phyloP scores from a whole-genome alignment of 53 echinoderm and acorn worm species.

The Paelopatides confundens region DNA sequence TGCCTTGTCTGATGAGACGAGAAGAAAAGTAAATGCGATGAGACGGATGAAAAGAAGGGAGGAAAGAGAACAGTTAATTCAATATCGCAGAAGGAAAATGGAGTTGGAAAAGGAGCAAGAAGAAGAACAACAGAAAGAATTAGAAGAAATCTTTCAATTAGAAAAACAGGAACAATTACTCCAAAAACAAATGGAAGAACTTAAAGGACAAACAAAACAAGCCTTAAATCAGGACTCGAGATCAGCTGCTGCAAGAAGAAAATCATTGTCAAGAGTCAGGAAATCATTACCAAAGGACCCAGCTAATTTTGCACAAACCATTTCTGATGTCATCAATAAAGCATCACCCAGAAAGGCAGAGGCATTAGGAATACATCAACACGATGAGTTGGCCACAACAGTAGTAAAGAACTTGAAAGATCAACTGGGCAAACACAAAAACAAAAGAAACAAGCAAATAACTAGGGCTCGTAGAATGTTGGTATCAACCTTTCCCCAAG shows the following conservation, averaged over 20 bases:
- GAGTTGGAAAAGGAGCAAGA: background rate
- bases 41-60: background rate
- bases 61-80: background rate
- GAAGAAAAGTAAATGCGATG: background rate
- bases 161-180: background rate
- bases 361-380: background rate
- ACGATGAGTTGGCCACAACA: background rate
- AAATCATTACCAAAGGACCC: background rate
- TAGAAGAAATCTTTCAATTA: background rate
- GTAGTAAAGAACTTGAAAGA: too few species aligned
- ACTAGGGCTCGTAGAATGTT: background rate
- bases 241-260: background rate
- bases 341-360: background rate
- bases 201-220: background rate
- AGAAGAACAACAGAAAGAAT: background rate
- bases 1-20: background rate
- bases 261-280: background rate
- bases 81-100: background rate
- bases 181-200: background rate
- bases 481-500: background rate
- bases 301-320: background rate
- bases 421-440: background rate
- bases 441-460: background rate
- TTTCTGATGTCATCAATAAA: background rate
- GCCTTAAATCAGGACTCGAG: conserved; percentile 11